Percentiles rank a stretch among this genome's conserved stretches.
phyloP scores from a whole-genome alignment of 1,140 invertebrate species.

The Cydia amplana region DNA sequence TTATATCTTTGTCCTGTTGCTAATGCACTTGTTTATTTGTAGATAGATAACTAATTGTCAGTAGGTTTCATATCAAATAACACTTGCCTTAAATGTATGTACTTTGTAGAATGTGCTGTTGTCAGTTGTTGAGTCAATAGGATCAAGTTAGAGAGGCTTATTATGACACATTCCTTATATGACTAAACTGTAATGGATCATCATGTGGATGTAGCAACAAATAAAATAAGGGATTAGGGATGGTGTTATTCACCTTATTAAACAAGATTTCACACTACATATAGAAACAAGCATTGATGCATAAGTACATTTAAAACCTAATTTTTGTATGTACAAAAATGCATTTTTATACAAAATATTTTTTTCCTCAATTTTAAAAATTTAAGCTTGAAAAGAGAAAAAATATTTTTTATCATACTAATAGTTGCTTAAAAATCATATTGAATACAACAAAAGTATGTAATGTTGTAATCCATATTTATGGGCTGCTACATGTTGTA shows the following conservation, averaged over 20 bases:
- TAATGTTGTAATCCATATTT: not conserved
- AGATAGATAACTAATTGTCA: constrained; percentile 11
- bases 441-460: not conserved
- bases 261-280: too few species aligned
- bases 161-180: not conserved
- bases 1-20: constrained; percentile 8
- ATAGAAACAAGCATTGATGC: too few species aligned
- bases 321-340: too few species aligned
- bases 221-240: too few species aligned
- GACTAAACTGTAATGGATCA: too few species aligned
- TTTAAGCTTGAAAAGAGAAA: too few species aligned
- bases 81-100: constrained; percentile 12
- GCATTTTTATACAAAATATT: not conserved
- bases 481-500: not conserved
- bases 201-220: too few species aligned
- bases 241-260: too few species aligned
- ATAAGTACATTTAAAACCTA: too few species aligned
- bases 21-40: constrained; percentile 32
- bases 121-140: constrained; percentile 9
- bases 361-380: too few species aligned
- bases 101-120: constrained; percentile 13
- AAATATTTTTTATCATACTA: too few species aligned
- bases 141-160: not conserved
- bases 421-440: not conserved
- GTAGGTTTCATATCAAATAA: constrained; percentile 17